Evolutionary conservation across 2,888 invertebrate species (phyloP).

Genomic region (Philaethria dido): DNA sequence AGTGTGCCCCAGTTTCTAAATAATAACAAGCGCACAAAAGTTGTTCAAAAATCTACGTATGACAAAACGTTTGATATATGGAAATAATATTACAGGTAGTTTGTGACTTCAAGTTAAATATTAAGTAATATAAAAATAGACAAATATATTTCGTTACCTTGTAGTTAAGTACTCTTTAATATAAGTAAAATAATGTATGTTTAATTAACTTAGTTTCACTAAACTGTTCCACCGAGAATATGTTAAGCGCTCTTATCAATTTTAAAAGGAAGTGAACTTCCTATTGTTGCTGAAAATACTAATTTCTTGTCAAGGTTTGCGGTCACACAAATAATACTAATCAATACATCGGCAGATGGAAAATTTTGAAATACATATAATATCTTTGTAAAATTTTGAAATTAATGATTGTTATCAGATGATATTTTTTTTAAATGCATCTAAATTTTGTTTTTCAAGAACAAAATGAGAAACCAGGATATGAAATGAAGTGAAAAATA

Average conservation of each 20-base stretch:
- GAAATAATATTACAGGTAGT: background rate
- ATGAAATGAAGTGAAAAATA: too few relatives aligned
- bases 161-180: background rate
- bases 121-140: too few relatives aligned
- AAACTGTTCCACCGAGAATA: background rate
- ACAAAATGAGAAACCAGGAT: too few relatives aligned
- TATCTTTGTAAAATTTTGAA: background rate
- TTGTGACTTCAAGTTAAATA: background rate
- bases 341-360: background rate
- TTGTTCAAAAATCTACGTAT: background rate
- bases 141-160: background rate
- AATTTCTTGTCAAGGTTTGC: constrained; percentile 25
- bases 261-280: constrained; percentile 31
- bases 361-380: background rate
- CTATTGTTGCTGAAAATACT: constrained; percentile 29
- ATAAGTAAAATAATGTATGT: background rate
- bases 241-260: constrained; percentile 23
- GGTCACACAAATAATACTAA: background rate
- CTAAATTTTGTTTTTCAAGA: too few relatives aligned
- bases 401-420: too few relatives aligned
- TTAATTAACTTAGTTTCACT: background rate
- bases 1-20: constrained; percentile 7
- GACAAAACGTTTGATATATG: background rate
- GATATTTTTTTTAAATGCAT: too few relatives aligned
- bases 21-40: background rate